phyloP scores from a whole-genome alignment of 1,140 invertebrate species.

The Drosophila pruinosa region DNA sequence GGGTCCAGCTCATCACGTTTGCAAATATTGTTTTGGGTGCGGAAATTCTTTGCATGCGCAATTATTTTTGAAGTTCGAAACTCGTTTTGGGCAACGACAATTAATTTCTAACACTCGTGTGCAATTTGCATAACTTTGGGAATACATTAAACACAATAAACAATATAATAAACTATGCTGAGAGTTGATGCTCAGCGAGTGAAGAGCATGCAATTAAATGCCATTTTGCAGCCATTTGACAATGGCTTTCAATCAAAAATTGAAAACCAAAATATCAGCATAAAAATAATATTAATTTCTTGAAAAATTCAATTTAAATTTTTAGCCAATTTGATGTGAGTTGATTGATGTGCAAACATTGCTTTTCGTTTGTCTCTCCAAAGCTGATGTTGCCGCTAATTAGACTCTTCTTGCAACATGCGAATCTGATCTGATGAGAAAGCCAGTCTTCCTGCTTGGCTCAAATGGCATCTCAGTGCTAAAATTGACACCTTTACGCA shows the following conservation, averaged over 20 bases:
- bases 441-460: conserved; percentile 28
- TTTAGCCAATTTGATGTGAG: conserved; percentile 68
- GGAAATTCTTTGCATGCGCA: conserved; percentile 33
- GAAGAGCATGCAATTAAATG: conserved; percentile 68
- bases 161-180: background rate
- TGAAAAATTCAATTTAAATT: conserved; percentile 5
- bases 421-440: conserved; percentile 30
- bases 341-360: conserved; percentile 77
- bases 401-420: conserved; percentile 40
- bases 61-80: conserved; percentile 25
- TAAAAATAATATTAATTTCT: background rate
- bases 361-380: conserved; percentile 11
- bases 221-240: conserved; percentile 21
- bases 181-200: conserved; percentile 7
- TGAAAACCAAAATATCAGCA: background rate
- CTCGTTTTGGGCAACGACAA: conserved; percentile 56
- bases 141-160: background rate
- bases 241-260: conserved; percentile 68
- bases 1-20: background rate
- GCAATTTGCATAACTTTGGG: conserved; percentile 70
- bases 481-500: conserved; percentile 80
- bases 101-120: conserved; percentile 72
- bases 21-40: background rate
- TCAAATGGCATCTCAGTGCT: conserved; percentile 73
- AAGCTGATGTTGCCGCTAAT: conserved; percentile 46